A percentile compares a stretch with the other conserved stretches of the same genome.
Evolutionary conservation across 2,888 invertebrate genomes (phyloP).

Genomic region (Argyra leucocephala): DNA sequence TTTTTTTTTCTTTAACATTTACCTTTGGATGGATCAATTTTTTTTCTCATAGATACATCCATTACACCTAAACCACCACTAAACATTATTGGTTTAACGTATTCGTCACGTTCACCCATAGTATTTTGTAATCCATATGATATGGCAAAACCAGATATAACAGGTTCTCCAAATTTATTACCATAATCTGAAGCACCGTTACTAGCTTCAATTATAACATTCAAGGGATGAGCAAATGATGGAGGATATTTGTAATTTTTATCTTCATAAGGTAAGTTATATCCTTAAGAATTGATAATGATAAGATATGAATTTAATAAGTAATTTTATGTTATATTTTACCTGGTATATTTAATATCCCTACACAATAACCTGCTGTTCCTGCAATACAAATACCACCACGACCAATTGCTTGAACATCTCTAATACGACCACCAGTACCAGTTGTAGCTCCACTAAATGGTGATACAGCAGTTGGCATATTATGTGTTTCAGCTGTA

Average conservation of each 20-base stretch:
- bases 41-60: constrained; percentile 70
- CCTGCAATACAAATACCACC: constrained; percentile 92
- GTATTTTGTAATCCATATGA: constrained; percentile 72
- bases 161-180: constrained; percentile 97
- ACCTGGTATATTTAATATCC: constrained; percentile 85
- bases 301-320: neutral
- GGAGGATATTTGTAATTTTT: constrained; percentile 62
- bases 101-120: constrained; percentile 68
- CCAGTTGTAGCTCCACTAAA: constrained; percentile 98
- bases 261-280: constrained; percentile 81
- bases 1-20: constrained; percentile 19
- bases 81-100: constrained; percentile 98
- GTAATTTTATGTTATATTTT: constrained; percentile 17
- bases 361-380: constrained; percentile 93
- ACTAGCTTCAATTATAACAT: constrained; percentile 89
- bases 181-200: constrained; percentile 98
- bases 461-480: constrained; percentile 94
- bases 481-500: constrained; percentile 98
- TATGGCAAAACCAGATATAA: constrained; percentile 81
- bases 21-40: constrained; percentile 66
- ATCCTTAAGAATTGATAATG: constrained; percentile 46
- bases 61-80: constrained; percentile 91
- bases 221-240: constrained; percentile 82
- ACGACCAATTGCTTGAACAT: constrained; percentile 89
- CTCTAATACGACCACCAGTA: constrained; percentile 88